These are phyloP conservation scores for Mallotus villosus DNA, from an alignment of 2,797 vertebrate genomes.

Conservation along the genomic window DNA sequence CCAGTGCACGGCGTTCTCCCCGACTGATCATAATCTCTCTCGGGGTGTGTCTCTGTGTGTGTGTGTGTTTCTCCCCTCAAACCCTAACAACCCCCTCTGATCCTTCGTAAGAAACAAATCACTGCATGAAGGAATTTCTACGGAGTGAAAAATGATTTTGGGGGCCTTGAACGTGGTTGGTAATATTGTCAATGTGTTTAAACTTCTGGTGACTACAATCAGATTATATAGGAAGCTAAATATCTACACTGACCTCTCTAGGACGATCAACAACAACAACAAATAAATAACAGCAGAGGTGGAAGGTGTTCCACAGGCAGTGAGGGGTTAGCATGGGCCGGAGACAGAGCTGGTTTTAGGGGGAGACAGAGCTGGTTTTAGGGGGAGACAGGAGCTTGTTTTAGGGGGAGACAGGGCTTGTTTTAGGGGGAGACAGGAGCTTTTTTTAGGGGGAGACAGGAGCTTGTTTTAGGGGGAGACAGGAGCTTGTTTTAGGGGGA, in stretches of 20 bases:
- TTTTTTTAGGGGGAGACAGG: no score
- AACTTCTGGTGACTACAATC: slow-evolving; percentile 13
- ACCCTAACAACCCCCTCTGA: background rate
- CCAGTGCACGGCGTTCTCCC: background rate
- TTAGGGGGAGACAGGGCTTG: no score
- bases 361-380: background rate
- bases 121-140: slow-evolving; percentile 3
- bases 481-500: no score
- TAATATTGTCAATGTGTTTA: slow-evolving; percentile 16
- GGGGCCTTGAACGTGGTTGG: background rate
- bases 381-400: no score
- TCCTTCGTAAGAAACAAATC: slow-evolving; percentile 8
- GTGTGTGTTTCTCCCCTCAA: background rate
- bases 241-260: background rate
- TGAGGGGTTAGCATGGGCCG: background rate
- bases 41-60: no score
- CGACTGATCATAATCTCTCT: background rate
- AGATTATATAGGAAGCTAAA: slow-evolving; percentile 8
- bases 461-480: no score
- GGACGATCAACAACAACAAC: slow-evolving; percentile 14
- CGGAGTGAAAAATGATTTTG: background rate
- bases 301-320: background rate
- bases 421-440: no score
- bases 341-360: background rate
- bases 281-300: background rate